Percentiles rank a stretch among this genome's conserved stretches.
Evolutionary conservation across 64 coral and sea anemone genomes (phyloP).

Genomic region (Stylophora pistillata): DNA sequence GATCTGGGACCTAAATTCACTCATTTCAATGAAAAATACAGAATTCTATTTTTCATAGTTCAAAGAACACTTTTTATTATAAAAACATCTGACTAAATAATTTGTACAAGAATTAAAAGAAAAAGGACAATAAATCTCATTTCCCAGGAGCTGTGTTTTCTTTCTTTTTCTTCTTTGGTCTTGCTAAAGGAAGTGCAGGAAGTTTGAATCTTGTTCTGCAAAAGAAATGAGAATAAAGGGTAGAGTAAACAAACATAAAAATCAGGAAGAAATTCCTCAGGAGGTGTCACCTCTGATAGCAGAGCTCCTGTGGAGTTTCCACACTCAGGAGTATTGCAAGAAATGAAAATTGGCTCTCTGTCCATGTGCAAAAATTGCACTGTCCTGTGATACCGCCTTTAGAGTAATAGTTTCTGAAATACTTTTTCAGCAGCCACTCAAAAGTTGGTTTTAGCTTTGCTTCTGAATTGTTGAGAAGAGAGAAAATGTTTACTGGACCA

Average conservation of each 20-base stretch:
- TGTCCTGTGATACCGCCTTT: no score
- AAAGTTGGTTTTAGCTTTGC: no score
- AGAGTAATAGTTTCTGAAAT: no score
- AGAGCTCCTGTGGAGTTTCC: no score
- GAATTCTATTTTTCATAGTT: background rate
- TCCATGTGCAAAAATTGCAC: no score
- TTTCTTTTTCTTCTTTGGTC: slow-evolving; percentile 95
- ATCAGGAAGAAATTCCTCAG: no score
- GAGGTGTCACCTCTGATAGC: no score
- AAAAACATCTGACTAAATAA: background rate
- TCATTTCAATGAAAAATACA: background rate
- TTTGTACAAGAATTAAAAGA: background rate
- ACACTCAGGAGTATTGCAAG: no score
- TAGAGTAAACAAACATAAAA: background rate
- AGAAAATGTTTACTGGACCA: no score
- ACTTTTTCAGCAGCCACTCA: no score
- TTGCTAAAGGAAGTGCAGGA: slow-evolving; percentile 70
- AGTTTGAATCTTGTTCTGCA: slow-evolving; percentile 96
- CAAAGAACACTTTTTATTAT: background rate
- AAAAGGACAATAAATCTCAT: background rate
- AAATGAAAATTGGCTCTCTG: no score
- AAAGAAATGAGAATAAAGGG: background rate
- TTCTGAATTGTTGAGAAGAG: no score
- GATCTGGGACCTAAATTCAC: background rate
- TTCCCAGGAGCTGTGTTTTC: slow-evolving; percentile 40